Evolutionary conservation across 2,888 invertebrate species (phyloP), one percentile per base, ranked within the genome.

Genomic region (Microctonus brassicae): DNA sequence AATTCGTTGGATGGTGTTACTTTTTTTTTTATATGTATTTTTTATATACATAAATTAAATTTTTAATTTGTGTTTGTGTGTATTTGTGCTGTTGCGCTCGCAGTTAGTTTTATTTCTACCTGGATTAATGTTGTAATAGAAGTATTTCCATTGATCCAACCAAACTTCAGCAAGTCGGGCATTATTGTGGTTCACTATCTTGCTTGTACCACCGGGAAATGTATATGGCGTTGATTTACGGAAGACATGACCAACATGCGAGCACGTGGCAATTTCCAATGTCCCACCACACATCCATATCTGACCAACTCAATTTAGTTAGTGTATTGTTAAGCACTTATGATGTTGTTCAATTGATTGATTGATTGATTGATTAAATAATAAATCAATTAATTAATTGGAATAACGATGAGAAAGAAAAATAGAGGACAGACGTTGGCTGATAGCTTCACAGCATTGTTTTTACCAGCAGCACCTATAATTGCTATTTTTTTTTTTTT

Each of bases 91-190:
- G 52, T 62, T 53, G 72, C 39, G 70, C 55, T 75, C 74, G 52
- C 74, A 73, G 70, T 75, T 82, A 83, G 83, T 47, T 47, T 47
- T 47, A 17, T 83, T 62, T 84, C 86, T 86, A 97, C 97, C 97
- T 94, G 97, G 97, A 91, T 97, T 97, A 91, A 97, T 96, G 91
- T 95, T 96, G 94, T 96, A 97, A 94, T 97, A 97, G 94, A 98
- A 97, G 89, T 95, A 95, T 92, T 97, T 97, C 95, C 98, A 98
- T 87, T 98, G 97, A 91, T 99, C 99, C 90, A 99, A 94, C 99
- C 99, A 99, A 84, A 99, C 99, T 89, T 98, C 97, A 79, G 97
- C 98, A 85, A 98, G 94, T 82, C 99, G 93, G 88, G 97, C 97
- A 90, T 98, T 97, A 93, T 99, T 99, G 91, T 97, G 97, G 91